These are phyloP conservation scores for Chloroceryle aenea DNA, from an alignment of 2,113 vertebrate genomes.

Conservation along the genomic window DNA sequence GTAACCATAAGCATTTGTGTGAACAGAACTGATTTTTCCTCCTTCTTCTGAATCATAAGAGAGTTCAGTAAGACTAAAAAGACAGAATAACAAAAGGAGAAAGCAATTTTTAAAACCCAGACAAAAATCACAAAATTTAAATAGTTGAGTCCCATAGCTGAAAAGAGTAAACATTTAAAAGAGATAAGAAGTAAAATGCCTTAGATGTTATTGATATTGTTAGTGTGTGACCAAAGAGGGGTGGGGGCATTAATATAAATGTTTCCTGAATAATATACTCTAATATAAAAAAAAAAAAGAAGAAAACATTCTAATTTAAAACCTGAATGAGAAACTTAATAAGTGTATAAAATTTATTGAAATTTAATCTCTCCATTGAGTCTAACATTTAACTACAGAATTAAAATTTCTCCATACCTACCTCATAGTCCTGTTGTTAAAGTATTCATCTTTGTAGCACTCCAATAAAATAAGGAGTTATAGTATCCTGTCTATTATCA, in stretches of 20 bases:
- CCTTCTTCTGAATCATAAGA: background rate
- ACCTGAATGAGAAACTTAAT: background rate
- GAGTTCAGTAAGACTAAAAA: background rate
- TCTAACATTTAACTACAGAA: background rate
- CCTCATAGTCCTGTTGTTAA: background rate
- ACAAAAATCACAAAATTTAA: background rate
- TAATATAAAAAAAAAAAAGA: background rate
- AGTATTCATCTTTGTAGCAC: background rate
- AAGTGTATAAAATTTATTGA: background rate
- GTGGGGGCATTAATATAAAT: background rate
- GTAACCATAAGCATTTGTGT: background rate
- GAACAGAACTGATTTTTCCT: background rate
- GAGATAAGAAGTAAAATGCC: background rate
- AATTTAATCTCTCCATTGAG: background rate
- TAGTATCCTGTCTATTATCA: background rate
- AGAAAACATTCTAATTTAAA: background rate
- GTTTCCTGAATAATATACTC: background rate
- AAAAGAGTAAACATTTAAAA: background rate
- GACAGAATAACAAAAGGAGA: background rate
- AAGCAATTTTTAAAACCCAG: background rate
- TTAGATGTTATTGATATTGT: background rate
- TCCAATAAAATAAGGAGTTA: background rate
- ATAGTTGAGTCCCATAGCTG: background rate
- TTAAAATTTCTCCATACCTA: background rate
- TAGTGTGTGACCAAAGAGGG: background rate